A percentile compares a stretch with the other conserved stretches of the same genome.
Evolutionary conservation across 2,888 invertebrate species (phyloP).

Genomic region (Eupithecia abbreviata): DNA sequence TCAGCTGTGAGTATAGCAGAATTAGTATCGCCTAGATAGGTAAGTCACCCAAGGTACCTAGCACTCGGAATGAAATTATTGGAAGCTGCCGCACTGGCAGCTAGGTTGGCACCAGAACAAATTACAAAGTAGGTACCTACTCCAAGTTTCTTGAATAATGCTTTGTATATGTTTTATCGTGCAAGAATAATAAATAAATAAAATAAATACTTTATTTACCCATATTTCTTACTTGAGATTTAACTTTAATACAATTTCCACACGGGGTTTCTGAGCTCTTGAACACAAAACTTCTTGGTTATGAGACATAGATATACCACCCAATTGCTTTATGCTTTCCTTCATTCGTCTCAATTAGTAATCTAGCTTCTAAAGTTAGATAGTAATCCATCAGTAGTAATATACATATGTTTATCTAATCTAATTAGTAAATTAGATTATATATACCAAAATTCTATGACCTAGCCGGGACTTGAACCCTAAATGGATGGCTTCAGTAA

Average conservation of each 20-base stretch:
- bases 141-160: not conserved
- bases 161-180: no score
- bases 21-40: not conserved
- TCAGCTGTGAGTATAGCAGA: not conserved
- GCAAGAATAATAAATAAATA: no score
- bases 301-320: not conserved
- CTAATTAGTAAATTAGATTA: no score
- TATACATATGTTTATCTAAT: no score
- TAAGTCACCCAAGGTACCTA: not conserved
- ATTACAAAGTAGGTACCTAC: constrained; percentile 43
- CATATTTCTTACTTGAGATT: not conserved
- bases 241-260: not conserved
- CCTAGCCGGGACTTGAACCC: not conserved
- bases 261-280: no score
- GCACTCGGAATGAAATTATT: not conserved
- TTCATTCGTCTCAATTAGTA: not conserved
- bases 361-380: not conserved
- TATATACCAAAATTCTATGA: not conserved
- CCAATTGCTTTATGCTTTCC: not conserved
- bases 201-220: not conserved
- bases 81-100: not conserved
- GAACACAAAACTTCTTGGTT: not conserved
- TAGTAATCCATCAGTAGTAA: no score
- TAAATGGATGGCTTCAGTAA: not conserved
- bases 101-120: constrained; percentile 9